phyloP scores from a whole-genome alignment of 2,888 invertebrate genomes.

The Agriotes lineatus region DNA sequence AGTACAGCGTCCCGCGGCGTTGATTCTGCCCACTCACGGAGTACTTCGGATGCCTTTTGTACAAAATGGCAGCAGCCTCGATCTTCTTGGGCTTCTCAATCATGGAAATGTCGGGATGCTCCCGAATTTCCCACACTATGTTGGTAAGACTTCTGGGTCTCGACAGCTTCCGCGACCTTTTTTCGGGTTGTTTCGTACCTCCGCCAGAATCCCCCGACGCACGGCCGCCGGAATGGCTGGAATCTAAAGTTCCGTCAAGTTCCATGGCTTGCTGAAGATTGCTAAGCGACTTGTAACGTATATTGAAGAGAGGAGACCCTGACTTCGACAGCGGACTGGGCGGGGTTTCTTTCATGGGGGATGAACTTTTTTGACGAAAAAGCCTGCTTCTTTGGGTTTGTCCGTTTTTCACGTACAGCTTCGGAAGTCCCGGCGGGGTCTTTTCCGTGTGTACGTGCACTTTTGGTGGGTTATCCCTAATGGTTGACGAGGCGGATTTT shows the following conservation, averaged over 20 bases:
- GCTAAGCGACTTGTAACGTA: constrained; percentile 77
- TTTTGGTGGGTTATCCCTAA: constrained; percentile 69
- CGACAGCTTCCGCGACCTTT: constrained; percentile 83
- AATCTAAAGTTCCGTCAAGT: constrained; percentile 83
- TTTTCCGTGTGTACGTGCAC: constrained; percentile 70
- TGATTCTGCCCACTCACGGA: constrained; percentile 59
- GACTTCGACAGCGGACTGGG: constrained; percentile 77
- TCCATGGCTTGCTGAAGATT: constrained; percentile 82
- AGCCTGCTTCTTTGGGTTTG: constrained; percentile 75
- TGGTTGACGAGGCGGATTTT: constrained; percentile 71
- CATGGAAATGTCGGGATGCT: constrained; percentile 63
- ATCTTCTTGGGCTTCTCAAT: constrained; percentile 60
- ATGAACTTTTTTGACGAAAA: constrained; percentile 79
- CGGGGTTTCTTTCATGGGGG: constrained; percentile 78
- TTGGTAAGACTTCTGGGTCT: constrained; percentile 89
- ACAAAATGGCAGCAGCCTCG: constrained; percentile 64
- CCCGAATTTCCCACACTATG: constrained; percentile 81
- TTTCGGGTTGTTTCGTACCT: constrained; percentile 84
- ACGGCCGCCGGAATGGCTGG: constrained; percentile 88
- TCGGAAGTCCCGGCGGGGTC: constrained; percentile 74
- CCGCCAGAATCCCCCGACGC: constrained; percentile 86
- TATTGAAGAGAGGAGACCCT: constrained; percentile 82
- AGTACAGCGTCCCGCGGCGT: constrained; percentile 52
- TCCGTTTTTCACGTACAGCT: constrained; percentile 84
- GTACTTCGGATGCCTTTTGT: constrained; percentile 67